Conservation (phyloP, 2,113 vertebrate species). For the Podilymbus podiceps region DNA sequence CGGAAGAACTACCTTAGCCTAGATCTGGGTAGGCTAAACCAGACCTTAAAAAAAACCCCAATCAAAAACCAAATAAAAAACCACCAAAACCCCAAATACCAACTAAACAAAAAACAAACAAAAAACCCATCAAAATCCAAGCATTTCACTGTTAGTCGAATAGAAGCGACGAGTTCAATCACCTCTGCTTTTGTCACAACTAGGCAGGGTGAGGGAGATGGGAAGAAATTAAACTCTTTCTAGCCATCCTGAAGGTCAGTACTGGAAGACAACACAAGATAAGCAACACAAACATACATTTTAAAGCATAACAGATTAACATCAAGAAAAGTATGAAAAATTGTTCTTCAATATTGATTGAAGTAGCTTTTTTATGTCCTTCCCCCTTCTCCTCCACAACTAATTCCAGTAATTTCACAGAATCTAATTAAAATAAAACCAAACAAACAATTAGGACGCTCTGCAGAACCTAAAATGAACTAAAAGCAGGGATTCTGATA, state of each 20-base stretch:
- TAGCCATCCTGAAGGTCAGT: neutral
- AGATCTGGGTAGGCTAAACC: neutral
- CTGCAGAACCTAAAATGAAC: neutral
- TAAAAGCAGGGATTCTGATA: neutral
- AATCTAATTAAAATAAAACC: neutral
- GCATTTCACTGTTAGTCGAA: neutral
- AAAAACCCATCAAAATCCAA: neutral
- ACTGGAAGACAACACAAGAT: neutral
- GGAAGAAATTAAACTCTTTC: neutral
- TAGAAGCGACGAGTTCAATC: fast-evolving
- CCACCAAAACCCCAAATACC: neutral
- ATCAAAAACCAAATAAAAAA: neutral
- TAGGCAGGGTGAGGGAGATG: neutral
- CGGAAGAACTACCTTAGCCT: neutral
- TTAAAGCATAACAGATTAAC: neutral
- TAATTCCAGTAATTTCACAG: neutral
- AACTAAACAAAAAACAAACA: too few relatives aligned
- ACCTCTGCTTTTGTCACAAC: neutral
- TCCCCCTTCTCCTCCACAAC: neutral
- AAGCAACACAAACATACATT: neutral
- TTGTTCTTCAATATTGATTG: neutral
- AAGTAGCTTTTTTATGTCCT: neutral
- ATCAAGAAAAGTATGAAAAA: neutral
- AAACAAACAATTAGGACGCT: neutral
- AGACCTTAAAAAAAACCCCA: neutral